A percentile compares a stretch with the other conserved stretches of the same genome.
Evolutionary conservation across 2,113 vertebrate species (phyloP).

Genomic region (Spermophilus dauricus): DNA sequence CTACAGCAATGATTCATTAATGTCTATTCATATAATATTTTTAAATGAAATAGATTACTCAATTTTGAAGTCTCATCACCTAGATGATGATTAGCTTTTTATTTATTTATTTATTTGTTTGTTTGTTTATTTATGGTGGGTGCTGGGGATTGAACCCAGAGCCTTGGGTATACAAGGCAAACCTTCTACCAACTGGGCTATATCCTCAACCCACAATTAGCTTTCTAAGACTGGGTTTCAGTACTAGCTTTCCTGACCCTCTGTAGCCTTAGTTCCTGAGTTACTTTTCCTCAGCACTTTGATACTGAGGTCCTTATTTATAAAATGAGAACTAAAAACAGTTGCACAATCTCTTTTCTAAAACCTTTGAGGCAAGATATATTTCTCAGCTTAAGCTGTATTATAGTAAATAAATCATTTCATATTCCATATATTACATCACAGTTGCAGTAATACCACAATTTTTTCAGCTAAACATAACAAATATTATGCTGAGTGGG

Average conservation of each 20-base stretch:
- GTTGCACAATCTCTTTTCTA: neutral
- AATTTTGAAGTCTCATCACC: neutral
- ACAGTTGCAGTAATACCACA: neutral
- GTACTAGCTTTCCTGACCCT: neutral
- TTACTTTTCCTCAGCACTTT: neutral
- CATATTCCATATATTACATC: neutral
- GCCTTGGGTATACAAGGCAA: too few species aligned
- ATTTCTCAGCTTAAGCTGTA: neutral
- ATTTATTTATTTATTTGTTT: too few species aligned
- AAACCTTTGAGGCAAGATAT: neutral
- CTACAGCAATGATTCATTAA: neutral
- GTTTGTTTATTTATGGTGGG: too few species aligned
- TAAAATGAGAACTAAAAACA: neutral
- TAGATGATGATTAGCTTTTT: neutral
- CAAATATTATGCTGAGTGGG: neutral
- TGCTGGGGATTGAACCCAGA: too few species aligned
- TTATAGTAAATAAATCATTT: neutral
- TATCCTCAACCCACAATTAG: too few species aligned
- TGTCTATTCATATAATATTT: slow-evolving; percentile 1
- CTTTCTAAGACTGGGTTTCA: neutral
- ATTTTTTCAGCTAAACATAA: neutral
- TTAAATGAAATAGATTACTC: neutral
- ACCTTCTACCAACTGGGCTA: too few species aligned
- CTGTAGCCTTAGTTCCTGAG: neutral
- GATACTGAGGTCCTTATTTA: neutral